Evolutionary conservation across 2,113 vertebrate species (phyloP).

Genomic region (Plotosus lineatus): DNA sequence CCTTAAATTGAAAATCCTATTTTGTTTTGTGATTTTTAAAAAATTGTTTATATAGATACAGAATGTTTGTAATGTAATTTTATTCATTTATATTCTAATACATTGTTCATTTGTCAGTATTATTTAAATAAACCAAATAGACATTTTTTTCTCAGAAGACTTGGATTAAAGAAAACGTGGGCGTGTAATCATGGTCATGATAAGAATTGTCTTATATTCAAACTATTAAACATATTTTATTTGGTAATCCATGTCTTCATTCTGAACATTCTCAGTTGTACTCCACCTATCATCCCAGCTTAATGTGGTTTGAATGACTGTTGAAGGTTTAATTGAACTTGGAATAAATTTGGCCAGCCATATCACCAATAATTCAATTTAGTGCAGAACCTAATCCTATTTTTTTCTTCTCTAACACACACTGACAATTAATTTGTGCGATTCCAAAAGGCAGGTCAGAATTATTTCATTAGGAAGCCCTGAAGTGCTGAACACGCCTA

Average conservation of each 20-base stretch:
- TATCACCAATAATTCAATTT: neutral
- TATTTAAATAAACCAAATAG: neutral
- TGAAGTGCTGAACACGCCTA: neutral
- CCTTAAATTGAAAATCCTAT: neutral
- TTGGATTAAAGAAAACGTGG: neutral
- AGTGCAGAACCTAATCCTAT: neutral
- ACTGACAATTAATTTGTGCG: neutral
- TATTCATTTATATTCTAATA: neutral
- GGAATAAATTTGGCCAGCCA: neutral
- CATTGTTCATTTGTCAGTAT: neutral
- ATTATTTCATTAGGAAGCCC: neutral
- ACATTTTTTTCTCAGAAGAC: neutral
- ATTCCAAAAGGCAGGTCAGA: neutral
- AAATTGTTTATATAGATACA: neutral
- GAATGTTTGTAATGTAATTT: neutral
- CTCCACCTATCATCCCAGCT: neutral
- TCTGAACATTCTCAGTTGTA: neutral
- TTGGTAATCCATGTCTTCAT: neutral
- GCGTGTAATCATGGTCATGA: neutral
- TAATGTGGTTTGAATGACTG: neutral
- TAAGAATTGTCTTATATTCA: neutral
- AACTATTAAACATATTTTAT: neutral
- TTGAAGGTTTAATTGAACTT: neutral
- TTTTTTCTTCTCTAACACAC: neutral
- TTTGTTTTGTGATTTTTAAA: neutral